A percentile compares a stretch with the other conserved stretches of the same genome.
These are phyloP conservation scores for Erpobdella octoculata DNA, from an alignment of 2,888 invertebrate species.

Conservation along the genomic window DNA sequence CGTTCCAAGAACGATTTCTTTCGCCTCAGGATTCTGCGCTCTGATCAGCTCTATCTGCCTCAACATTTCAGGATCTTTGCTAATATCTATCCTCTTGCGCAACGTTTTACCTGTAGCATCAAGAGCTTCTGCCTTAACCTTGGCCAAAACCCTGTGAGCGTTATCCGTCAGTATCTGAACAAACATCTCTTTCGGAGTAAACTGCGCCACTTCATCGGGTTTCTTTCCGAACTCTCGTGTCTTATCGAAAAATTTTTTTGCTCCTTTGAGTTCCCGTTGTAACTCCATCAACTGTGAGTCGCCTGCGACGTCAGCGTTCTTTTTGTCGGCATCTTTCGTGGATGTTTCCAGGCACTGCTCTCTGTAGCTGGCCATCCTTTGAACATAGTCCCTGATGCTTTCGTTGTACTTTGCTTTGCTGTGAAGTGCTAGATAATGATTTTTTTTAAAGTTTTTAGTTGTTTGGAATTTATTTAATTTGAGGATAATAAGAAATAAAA, in stretches of 20 bases:
- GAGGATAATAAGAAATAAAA: too few species aligned
- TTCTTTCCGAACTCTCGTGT: too few species aligned
- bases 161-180: not conserved
- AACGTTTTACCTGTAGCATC: not conserved
- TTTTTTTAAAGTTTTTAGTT: too few species aligned
- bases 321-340: too few species aligned
- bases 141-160: not conserved
- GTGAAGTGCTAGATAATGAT: not conserved
- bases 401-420: not conserved
- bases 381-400: not conserved
- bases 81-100: not conserved
- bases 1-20: not conserved
- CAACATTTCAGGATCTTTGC: not conserved
- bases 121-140: not conserved
- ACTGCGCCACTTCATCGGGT: not conserved
- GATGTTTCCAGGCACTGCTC: not conserved
- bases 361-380: not conserved
- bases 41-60: not conserved
- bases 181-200: not conserved
- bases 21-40: not conserved
- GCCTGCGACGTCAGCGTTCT: too few species aligned
- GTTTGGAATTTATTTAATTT: too few species aligned
- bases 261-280: too few species aligned
- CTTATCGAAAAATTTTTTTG: not conserved
- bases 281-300: too few species aligned